Base-by-base conservation (phyloP, 2,113 vertebrate genomes). In the Phasianus colchicus region DNA sequence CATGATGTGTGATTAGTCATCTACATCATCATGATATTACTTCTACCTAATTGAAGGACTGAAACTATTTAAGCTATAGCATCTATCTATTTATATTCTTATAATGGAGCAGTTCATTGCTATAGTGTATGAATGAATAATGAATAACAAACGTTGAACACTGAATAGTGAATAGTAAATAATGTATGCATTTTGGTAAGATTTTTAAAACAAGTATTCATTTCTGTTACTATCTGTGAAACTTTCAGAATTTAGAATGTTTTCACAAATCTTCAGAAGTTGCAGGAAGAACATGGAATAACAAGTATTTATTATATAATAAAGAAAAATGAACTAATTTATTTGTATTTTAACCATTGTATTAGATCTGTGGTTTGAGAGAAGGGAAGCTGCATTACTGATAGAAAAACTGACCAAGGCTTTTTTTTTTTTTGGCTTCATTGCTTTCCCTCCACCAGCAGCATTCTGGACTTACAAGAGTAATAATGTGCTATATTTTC, bases 201-300 rank as follows among this genome's bases (percentile, higher is more conserved):
- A 73, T 70, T 96, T 92, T 92, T 88, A 83, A 92, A 88, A 63
- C 42, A 91, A 94, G 93, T 92, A 85, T 84, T 84, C 57, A 22
- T 32, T 94, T 0, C 0, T 76, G 55, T 4, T 83, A 86, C 50
- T 80, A n/a, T 47, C 15, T 83, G 38, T 63, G 47, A 83, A 92
- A 91, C 40, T 74, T 86, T 38, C 73, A 30, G 55, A 66, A 74
- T 47, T 64, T 8, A 81, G 32, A 85, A 67, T 13, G 50, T 50
- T 92, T 87, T 80, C 40, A 58, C 10, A 45, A 61, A 60, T 71
- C 3, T 40, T 92, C 50, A 88, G 20, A 10, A 79, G 5, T 36
- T 87, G 40, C 9, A 43, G 40, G 5, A 82, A 43, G 13, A 83
- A 48, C 52, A 15, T 47, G 3, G 30, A 85, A 86, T 43, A 87